These are phyloP conservation scores for Apodemia duryi DNA, from an alignment of 2,888 invertebrate genomes.

Conservation along the genomic window DNA sequence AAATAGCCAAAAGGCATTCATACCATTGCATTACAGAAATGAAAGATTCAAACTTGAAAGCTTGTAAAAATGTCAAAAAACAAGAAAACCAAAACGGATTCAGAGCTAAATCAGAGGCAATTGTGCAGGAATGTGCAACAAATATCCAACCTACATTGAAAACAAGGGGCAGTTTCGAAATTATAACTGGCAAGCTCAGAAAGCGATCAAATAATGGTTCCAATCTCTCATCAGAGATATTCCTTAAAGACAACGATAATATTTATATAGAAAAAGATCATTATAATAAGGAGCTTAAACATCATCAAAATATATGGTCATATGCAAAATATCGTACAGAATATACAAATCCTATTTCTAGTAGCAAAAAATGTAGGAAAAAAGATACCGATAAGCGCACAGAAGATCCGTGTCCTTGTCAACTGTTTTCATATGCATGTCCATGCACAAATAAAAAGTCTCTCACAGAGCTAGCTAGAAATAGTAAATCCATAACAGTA, in stretches of 20 bases:
- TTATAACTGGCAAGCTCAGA: slow-evolving; percentile 41
- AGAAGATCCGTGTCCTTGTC: slow-evolving; percentile 60
- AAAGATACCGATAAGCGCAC: slow-evolving; percentile 45
- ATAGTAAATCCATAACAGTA: slow-evolving; percentile 30
- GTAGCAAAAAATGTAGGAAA: slow-evolving; percentile 47
- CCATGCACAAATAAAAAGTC: slow-evolving; percentile 46
- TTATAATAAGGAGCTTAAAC: slow-evolving; percentile 33
- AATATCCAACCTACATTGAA: slow-evolving; percentile 44
- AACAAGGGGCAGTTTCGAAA: slow-evolving; percentile 40
- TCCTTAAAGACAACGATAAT: slow-evolving; percentile 45
- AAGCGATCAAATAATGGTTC: slow-evolving; percentile 37
- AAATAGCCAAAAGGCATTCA: slow-evolving; percentile 56
- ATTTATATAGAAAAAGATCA: slow-evolving; percentile 31
- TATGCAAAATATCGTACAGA: slow-evolving; percentile 57
- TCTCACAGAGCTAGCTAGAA: slow-evolving; percentile 32
- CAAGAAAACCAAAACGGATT: slow-evolving; percentile 36
- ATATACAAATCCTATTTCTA: slow-evolving; percentile 45
- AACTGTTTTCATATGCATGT: slow-evolving; percentile 60
- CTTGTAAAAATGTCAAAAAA: slow-evolving; percentile 36
- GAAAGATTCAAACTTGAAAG: slow-evolving; percentile 41
- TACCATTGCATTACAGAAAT: slow-evolving; percentile 47
- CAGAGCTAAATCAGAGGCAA: slow-evolving; percentile 40
- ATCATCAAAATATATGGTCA: slow-evolving; percentile 54
- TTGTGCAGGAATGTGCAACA: slow-evolving; percentile 57
- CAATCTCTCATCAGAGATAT: slow-evolving; percentile 51